These are phyloP conservation scores for Spodoptera picta DNA, from an alignment of 2,888 invertebrate genomes.

Conservation along the genomic window DNA sequence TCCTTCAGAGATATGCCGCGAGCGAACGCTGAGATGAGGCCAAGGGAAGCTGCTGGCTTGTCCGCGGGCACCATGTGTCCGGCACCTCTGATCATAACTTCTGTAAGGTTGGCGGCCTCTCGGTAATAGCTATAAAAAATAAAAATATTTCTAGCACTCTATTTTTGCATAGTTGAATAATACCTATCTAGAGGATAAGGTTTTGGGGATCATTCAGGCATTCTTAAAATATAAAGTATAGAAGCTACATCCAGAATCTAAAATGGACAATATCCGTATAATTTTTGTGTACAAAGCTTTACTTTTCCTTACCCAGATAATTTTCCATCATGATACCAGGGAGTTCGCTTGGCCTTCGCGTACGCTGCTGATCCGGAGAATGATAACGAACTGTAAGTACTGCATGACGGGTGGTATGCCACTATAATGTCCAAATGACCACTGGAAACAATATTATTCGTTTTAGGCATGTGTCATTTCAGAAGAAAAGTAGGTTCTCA, in stretches of 20 bases:
- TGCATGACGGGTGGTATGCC: slow-evolving; percentile 90
- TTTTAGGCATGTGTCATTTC: no score
- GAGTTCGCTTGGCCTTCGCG: slow-evolving; percentile 74
- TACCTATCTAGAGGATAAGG: neutral
- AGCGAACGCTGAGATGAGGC: slow-evolving; percentile 90
- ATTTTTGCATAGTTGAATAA: no score
- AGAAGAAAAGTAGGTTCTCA: no score
- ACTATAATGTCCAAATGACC: slow-evolving; percentile 90
- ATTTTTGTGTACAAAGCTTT: neutral
- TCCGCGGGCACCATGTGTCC: slow-evolving; percentile 92
- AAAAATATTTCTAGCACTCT: neutral
- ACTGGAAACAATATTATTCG: slow-evolving; percentile 65
- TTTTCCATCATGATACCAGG: slow-evolving; percentile 81
- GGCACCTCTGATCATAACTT: slow-evolving; percentile 89
- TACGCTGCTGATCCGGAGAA: slow-evolving; percentile 84
- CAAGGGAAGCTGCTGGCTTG: slow-evolving; percentile 88
- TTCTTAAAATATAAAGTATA: neutral
- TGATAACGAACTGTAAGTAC: slow-evolving; percentile 78
- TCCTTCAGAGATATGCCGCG: slow-evolving; percentile 74
- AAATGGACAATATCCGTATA: neutral
- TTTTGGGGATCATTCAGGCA: neutral
- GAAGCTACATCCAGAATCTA: neutral
- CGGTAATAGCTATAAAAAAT: slow-evolving; percentile 85
- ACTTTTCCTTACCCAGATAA: slow-evolving; percentile 83
- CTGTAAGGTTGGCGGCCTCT: slow-evolving; percentile 87